These are phyloP conservation scores for Subacronicta megacephala DNA, from an alignment of 2,888 invertebrate species.

Conservation along the genomic window DNA sequence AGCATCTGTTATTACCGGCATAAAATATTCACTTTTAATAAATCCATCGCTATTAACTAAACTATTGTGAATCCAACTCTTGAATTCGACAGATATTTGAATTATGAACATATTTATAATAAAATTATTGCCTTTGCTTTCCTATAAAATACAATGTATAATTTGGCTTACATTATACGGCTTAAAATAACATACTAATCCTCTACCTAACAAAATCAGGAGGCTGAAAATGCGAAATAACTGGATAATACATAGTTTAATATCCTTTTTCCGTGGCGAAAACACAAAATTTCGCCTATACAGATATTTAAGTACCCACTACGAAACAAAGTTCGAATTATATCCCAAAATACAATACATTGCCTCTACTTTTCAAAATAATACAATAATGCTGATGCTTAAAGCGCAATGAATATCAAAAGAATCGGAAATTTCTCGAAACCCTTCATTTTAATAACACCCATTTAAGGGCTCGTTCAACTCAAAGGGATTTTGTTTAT, in stretches of 20 bases:
- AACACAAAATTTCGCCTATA: constrained; percentile 33
- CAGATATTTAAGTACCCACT: constrained; percentile 15
- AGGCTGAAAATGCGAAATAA: constrained; percentile 20
- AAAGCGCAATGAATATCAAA: constrained; percentile 50
- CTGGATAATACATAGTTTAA: constrained; percentile 39
- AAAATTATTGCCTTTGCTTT: too few relatives aligned
- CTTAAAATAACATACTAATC: constrained; percentile 2
- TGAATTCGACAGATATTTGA: too few relatives aligned
- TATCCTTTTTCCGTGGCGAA: constrained; percentile 33
- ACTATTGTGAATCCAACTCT: too few relatives aligned
- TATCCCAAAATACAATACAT: constrained; percentile 38
- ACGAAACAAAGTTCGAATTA: constrained; percentile 44
- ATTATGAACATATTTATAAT: too few relatives aligned
- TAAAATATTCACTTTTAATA: too few relatives aligned
- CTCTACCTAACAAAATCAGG: neutral
- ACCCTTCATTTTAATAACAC: constrained; percentile 60
- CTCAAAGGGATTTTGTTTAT: constrained; percentile 78
- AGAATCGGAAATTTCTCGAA: constrained; percentile 48
- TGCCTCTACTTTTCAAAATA: constrained; percentile 25
- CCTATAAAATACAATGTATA: too few relatives aligned
- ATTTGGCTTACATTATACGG: too few relatives aligned
- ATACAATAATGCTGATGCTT: constrained; percentile 41
- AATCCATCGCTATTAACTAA: too few relatives aligned
- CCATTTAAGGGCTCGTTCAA: constrained; percentile 53
- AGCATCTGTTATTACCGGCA: too few relatives aligned